phyloP scores from a whole-genome alignment of 2,113 vertebrate species.

The Sander vitreus region DNA sequence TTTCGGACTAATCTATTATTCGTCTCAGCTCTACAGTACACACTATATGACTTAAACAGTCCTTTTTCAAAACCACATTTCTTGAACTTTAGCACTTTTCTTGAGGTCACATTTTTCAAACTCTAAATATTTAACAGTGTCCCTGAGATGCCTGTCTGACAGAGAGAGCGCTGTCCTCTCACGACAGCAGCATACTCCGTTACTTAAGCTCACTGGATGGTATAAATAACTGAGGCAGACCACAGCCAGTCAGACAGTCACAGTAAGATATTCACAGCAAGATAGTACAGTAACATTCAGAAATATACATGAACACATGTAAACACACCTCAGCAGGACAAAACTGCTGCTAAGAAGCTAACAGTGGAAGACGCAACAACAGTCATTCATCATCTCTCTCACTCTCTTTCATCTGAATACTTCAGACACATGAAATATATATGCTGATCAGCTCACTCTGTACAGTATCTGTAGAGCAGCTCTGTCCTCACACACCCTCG shows the following conservation, averaged over 20 bases:
- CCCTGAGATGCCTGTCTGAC: slow-evolving; percentile 20
- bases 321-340: not conserved
- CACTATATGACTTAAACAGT: too few species aligned
- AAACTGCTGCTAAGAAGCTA: not conserved
- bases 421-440: not conserved
- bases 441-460: not conserved
- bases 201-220: slow-evolving; percentile 21
- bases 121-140: slow-evolving; percentile 36
- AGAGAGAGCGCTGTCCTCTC: slow-evolving; percentile 20
- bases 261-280: not conserved
- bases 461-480: not conserved
- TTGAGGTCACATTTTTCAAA: slow-evolving; percentile 2
- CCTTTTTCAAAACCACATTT: not conserved
- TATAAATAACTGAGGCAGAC: slow-evolving; percentile 45
- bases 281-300: not conserved
- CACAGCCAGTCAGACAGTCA: not conserved
- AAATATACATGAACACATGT: not conserved
- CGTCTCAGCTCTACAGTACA: not conserved
- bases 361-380: not conserved
- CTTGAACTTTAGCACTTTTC: not conserved
- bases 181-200: slow-evolving; percentile 29
- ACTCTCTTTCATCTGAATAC: not conserved
- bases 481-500: slow-evolving; percentile 17
- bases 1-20: not conserved
- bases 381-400: not conserved